A percentile compares a stretch with the other conserved stretches of the same genome.
Conservation (phyloP, 1,140 invertebrate genomes). For the Drosophila nebulosa region DNA sequence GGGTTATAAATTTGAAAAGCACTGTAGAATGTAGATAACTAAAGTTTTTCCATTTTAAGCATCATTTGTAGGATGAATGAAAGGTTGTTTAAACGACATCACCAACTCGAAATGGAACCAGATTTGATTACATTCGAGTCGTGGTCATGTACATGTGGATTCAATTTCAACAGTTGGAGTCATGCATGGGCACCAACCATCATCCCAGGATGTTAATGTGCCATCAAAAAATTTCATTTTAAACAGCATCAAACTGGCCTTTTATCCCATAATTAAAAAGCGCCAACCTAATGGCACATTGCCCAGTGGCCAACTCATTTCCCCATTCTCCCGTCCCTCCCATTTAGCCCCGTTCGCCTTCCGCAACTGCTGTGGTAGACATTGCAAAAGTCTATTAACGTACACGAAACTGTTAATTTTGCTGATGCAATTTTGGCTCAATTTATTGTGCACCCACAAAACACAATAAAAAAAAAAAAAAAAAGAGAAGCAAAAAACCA, state of each 20-base stretch:
- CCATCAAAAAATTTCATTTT: conserved; percentile 35
- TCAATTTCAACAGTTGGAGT: not conserved
- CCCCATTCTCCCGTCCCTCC: not conserved
- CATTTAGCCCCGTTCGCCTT: not conserved
- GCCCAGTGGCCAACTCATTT: not conserved
- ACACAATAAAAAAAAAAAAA: conserved; percentile 41
- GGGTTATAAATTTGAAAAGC: too few relatives aligned
- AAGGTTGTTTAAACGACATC: not conserved
- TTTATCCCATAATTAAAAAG: conserved; percentile 51
- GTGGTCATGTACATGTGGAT: not conserved
- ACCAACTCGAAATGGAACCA: not conserved
- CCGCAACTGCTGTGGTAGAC: conserved; percentile 7
- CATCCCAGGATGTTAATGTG: not conserved
- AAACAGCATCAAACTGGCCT: conserved; percentile 30
- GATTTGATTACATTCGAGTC: not conserved
- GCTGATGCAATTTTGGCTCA: conserved; percentile 76
- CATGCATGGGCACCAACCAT: not conserved
- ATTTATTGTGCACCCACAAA: conserved; percentile 78
- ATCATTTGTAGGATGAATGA: too few relatives aligned
- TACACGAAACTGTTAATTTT: conserved; percentile 76
- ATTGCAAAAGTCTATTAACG: conserved; percentile 75
- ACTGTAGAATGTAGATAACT: too few relatives aligned
- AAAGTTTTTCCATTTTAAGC: too few relatives aligned
- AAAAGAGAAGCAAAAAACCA: conserved; percentile 19
- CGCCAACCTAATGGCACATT: conserved; percentile 41